Evolutionary conservation across 1,140 invertebrate genomes (phyloP).

Genomic region (silkworm (Bombyx mori)): ASM3026992v2 NC_085118.1:5370001-5370500

Average conservation of each 20-base stretch:
- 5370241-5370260: slow-evolving; percentile 8
- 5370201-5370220: not conserved
- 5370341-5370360: slow-evolving; percentile 3
- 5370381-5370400: not conserved
- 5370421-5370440: not conserved
- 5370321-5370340: slow-evolving; percentile 7
- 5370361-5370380: not conserved
- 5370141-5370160: too few relatives aligned
- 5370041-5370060: too few relatives aligned
- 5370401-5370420: not conserved
- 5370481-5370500: too few relatives aligned
- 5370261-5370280: slow-evolving; percentile 5
- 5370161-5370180: too few relatives aligned
- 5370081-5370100: too few relatives aligned
- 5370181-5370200: not conserved
- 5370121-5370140: too few relatives aligned
- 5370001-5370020: too few relatives aligned
- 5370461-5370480: not conserved
- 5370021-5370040: too few relatives aligned
- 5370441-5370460: too few relatives aligned
- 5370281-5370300: slow-evolving; percentile 8
- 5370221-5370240: not conserved
- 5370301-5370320: slow-evolving; percentile 4
- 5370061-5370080: too few relatives aligned
- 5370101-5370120: too few relatives aligned